Evolutionary conservation across 2,888 invertebrate genomes (phyloP), one percentile per base, ranked within the genome.

Genomic region (Leptura quadrifasciata): DNA sequence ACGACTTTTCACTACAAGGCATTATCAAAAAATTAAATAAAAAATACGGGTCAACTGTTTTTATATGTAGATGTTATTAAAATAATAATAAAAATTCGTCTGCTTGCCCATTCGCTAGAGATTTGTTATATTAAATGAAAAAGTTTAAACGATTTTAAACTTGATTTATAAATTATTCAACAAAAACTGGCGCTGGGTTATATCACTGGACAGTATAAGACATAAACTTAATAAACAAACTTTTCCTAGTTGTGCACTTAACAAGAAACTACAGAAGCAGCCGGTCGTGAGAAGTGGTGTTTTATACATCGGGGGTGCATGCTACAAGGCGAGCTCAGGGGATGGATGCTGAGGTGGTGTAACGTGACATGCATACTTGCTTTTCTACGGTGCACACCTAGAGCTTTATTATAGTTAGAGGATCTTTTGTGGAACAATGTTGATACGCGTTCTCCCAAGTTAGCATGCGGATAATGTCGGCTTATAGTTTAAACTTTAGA

Each of bases 341-440:
- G 18, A 20, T 52, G 65, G 63, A 18, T 27, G 63, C 63, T 24
- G 65, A 21, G 65, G 54, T 17, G 52, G 65, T n/a, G 52, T 52
- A 65, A 65, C 65, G 65, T 65, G 65, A 65, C 65, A 65, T 27
- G 65, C 65, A 65, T 65, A 65, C 65, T 54, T 9, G 47, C 27
- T 52, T 21, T 24, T 52, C n/a, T 52, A 9, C 1, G 17, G 52
- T 47, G 12, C 12, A 39, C 18, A 65, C 65, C n/a, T 57, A 1
- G 47, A 47, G 47, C 47, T 47, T 47, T 47, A 47, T 47, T 47
- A 47, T 47, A 47, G 47, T 57, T 20, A 21, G 57, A 65, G 5
- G 12, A 64, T 64, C 63, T 64, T 6, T 18, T 20, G 39, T 20
- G n/a, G 21, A 65, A 65, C 65, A 65, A 65, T 65, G 65, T 52